These are phyloP conservation scores for Psilopogon haemacephalus DNA, from an alignment of 2,113 vertebrate genomes.

Conservation along the genomic window DNA sequence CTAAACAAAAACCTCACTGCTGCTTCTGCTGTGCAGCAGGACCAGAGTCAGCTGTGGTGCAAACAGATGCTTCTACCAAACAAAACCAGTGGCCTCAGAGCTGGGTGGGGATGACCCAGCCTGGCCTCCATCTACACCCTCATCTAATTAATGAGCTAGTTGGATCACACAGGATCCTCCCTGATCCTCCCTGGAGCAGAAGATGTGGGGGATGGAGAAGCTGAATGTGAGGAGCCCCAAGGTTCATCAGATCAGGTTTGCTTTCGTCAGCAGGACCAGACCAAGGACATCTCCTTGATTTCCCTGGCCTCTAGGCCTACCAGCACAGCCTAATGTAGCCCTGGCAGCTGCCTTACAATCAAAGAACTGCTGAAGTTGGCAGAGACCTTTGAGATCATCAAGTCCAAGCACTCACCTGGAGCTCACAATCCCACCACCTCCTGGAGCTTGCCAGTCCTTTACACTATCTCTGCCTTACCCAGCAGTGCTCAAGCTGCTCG, in stretches of 20 bases:
- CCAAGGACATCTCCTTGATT: not conserved
- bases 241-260: not conserved
- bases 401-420: no score
- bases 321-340: not conserved
- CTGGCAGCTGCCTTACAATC: not conserved
- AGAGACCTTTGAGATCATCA: no score
- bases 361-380: no score
- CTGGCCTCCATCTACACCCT: not conserved
- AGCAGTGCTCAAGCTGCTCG: not conserved
- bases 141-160: not conserved
- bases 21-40: accelerated
- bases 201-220: not conserved
- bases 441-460: not conserved
- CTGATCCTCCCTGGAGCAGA: not conserved
- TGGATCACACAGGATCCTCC: not conserved
- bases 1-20: not conserved
- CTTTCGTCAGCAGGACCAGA: not conserved
- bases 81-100: not conserved
- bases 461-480: not conserved
- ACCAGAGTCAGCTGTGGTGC: not conserved
- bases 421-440: not conserved
- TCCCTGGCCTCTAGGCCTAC: not conserved
- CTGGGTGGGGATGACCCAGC: not conserved
- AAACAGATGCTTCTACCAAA: not conserved
- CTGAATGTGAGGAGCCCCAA: not conserved